A percentile compares a stretch with the other conserved stretches of the same genome.
Evolutionary conservation across 2,113 vertebrate species (phyloP).

Genomic region (Narcine bancroftii): DNA sequence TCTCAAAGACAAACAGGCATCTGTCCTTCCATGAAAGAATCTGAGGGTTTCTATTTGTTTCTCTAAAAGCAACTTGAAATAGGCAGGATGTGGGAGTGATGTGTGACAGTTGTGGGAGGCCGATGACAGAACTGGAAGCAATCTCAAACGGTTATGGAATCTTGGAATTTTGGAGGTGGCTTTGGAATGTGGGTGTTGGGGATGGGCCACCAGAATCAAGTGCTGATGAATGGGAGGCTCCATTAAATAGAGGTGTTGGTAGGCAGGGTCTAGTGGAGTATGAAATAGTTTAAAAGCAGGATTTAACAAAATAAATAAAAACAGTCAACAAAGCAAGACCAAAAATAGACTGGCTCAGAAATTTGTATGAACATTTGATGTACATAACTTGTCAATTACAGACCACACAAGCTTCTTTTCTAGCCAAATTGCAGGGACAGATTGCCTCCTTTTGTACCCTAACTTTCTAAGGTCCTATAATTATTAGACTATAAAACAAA

Average conservation of each 20-base stretch:
- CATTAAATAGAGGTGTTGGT: not conserved
- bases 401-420: no score
- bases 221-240: not conserved
- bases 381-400: no score
- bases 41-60: not conserved
- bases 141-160: no score
- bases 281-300: not conserved
- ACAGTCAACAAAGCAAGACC: not conserved
- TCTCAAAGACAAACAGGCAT: not conserved
- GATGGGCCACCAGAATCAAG: not conserved
- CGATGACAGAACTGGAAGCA: not conserved
- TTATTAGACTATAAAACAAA: not conserved
- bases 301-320: not conserved
- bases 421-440: no score
- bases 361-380: no score
- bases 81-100: not conserved
- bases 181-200: not conserved
- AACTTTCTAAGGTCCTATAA: no score
- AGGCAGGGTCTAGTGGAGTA: not conserved
- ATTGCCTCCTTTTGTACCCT: no score
- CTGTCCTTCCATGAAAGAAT: constrained; percentile 5
- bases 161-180: not conserved
- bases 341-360: not conserved
- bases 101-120: not conserved
- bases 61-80: not conserved